phyloP scores from a whole-genome alignment of 2,888 invertebrate genomes.

The Zygothrica quintamaculata region DNA sequence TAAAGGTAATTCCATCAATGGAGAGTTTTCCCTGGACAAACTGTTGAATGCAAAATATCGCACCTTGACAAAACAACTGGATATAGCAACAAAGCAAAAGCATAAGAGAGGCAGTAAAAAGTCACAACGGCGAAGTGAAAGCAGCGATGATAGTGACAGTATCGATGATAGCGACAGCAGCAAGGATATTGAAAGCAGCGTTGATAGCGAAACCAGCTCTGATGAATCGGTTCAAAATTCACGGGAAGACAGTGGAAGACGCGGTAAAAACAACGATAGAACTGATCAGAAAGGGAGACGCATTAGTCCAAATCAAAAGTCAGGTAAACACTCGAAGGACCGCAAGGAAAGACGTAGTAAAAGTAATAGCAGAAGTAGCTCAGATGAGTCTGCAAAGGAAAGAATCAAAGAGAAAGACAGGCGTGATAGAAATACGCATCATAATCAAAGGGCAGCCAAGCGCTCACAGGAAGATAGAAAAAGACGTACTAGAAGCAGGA shows the following conservation, averaged over 20 bases:
- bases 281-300: no score
- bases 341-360: constrained; percentile 1
- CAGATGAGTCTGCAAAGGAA: constrained; percentile 3
- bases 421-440: not conserved
- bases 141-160: constrained; percentile 29
- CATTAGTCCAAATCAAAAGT: not conserved
- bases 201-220: constrained; percentile 7
- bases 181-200: no score
- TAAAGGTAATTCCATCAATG: constrained; percentile 83
- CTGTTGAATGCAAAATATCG: constrained; percentile 83
- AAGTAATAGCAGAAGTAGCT: constrained; percentile 6
- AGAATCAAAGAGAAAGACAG: not conserved
- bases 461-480: not conserved
- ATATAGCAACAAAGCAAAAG: constrained; percentile 77
- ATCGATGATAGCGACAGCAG: constrained; percentile 1
- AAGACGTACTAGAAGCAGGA: constrained; percentile 3
- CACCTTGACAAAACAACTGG: constrained; percentile 83
- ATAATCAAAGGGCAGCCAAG: no score
- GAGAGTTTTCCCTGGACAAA: constrained; percentile 80
- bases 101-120: constrained; percentile 38
- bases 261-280: constrained; percentile 12
- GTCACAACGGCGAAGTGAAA: constrained; percentile 26
- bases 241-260: not conserved
- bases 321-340: not conserved
- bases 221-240: not conserved